Evolutionary conservation across 2,113 vertebrate species (phyloP).

Genomic region (Hippopotamus amphibius): DNA sequence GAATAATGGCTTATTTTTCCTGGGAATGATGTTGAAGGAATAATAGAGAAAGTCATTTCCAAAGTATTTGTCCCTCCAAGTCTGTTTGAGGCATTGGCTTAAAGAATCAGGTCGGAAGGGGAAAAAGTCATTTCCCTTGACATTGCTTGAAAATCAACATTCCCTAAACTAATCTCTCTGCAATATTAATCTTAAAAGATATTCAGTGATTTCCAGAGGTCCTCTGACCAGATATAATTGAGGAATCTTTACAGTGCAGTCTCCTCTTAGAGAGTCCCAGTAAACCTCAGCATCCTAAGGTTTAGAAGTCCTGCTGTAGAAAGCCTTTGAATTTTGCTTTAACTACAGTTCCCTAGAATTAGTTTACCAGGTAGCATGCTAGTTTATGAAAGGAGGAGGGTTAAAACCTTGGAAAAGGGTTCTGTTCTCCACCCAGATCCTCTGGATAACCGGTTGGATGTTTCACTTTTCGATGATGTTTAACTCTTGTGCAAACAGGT

Average conservation of each 20-base stretch:
- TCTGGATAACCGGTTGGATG: background rate
- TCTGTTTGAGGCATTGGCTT: background rate
- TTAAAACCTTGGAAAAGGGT: background rate
- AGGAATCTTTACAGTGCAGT: background rate
- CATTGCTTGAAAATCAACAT: background rate
- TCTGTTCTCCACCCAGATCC: background rate
- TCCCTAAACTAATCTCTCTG: constrained; percentile 37
- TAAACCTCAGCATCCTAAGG: background rate
- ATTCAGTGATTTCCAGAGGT: background rate
- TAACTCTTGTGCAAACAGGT: background rate
- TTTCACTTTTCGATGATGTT: background rate
- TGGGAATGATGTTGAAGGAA: background rate
- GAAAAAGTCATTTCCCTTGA: background rate
- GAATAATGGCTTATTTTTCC: background rate
- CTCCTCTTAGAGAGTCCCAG: background rate
- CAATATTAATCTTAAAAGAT: background rate
- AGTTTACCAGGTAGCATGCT: background rate
- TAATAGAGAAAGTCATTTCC: background rate
- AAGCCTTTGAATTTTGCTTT: background rate
- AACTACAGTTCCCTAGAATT: background rate
- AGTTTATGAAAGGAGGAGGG: background rate
- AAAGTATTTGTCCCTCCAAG: background rate
- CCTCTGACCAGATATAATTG: background rate
- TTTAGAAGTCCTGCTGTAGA: background rate
- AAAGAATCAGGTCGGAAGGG: background rate